A percentile compares a stretch with the other conserved stretches of the same genome.
phyloP scores from a whole-genome alignment of 2,113 vertebrate species.

The Oreotrochilus melanogaster region DNA sequence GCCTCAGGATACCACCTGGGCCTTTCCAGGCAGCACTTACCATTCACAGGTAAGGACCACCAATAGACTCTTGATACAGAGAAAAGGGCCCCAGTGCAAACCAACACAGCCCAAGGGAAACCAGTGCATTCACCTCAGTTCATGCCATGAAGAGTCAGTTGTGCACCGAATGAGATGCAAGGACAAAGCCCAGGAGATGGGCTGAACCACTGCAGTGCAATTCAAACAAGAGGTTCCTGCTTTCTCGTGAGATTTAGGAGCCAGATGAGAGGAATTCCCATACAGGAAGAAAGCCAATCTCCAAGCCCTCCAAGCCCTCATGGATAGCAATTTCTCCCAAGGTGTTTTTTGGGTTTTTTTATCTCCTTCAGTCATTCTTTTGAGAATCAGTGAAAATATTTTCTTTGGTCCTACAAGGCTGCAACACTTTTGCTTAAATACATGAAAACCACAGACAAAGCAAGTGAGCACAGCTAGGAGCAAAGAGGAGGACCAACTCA shows the following conservation, averaged over 20 bases:
- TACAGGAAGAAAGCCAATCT: not conserved
- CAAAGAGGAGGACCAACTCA: not conserved
- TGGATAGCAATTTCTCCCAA: not conserved
- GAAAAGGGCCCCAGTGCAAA: fast-evolving
- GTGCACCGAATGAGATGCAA: not conserved
- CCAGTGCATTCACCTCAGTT: not conserved
- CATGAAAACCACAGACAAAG: not conserved
- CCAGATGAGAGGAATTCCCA: not conserved
- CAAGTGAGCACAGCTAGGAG: not conserved
- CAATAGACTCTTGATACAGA: fast-evolving
- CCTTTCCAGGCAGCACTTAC: not conserved
- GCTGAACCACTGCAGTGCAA: not conserved
- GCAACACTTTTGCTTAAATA: not conserved
- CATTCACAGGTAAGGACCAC: fast-evolving
- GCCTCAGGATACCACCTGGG: not conserved
- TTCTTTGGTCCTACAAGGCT: not conserved
- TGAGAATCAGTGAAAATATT: not conserved
- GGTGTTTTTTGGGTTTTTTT: not conserved
- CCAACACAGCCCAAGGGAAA: fast-evolving
- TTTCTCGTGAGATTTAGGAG: not conserved
- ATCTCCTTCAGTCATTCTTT: not conserved
- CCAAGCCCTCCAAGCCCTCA: not conserved
- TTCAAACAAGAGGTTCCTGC: not conserved
- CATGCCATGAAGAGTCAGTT: fast-evolving
- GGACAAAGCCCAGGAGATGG: not conserved